A percentile compares a stretch with the other conserved stretches of the same genome.
phyloP scores from a whole-genome alignment of 2,797 vertebrate species.

The Gorsachius magnificus region DNA sequence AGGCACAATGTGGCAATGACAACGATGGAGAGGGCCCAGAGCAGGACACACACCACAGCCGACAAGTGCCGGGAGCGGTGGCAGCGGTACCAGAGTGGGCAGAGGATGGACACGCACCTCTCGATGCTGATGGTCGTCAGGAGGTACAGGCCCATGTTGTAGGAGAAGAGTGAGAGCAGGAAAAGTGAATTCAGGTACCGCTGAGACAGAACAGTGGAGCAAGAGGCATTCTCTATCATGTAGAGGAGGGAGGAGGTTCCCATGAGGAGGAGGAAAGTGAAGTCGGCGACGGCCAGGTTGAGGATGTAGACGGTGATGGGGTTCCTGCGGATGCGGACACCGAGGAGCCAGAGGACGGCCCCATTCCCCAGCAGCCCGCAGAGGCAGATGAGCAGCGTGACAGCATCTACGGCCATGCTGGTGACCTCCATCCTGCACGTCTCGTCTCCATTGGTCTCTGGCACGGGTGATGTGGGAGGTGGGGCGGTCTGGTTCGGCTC shows the following conservation, averaged over 20 bases:
- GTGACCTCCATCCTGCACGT: too few relatives aligned
- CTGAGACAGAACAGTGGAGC: rapidly evolving
- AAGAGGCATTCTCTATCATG: rapidly evolving
- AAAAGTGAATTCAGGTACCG: rapidly evolving
- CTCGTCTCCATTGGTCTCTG: rapidly evolving
- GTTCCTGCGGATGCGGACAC: neutral
- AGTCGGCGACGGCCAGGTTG: constrained; percentile 27
- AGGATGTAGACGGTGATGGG: constrained; percentile 35
- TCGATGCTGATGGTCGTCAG: constrained; percentile 31
- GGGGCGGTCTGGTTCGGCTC: neutral
- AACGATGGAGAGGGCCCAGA: constrained; percentile 25
- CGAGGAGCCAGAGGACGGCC: too few relatives aligned
- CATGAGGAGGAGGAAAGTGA: constrained; percentile 21
- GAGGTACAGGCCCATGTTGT: neutral
- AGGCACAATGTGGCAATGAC: neutral
- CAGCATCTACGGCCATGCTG: too few relatives aligned
- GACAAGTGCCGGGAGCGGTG: neutral
- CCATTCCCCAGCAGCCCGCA: too few relatives aligned
- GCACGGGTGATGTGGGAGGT: rapidly evolving
- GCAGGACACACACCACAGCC: neutral
- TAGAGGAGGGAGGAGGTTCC: too few relatives aligned
- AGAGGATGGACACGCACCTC: constrained; percentile 25
- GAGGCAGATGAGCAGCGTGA: too few relatives aligned
- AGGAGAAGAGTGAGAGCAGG: neutral
- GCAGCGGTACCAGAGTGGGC: neutral